Evolutionary conservation across 2,888 invertebrate genomes (phyloP).

Genomic region (Limnephilus marmoratus): DNA sequence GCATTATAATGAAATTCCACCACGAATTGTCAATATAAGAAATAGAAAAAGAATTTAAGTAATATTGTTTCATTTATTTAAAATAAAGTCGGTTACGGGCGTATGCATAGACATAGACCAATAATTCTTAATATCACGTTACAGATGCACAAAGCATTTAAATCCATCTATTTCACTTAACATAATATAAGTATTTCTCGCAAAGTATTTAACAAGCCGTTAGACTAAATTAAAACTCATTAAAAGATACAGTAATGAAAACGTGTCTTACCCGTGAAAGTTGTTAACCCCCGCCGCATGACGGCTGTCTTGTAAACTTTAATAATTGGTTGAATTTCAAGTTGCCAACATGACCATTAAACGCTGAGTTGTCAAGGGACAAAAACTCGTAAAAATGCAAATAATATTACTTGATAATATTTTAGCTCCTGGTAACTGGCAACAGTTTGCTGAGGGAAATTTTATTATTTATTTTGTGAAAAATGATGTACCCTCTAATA

Average conservation of each 20-base stretch:
- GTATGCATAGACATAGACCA: no score
- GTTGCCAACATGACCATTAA: background rate
- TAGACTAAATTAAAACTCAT: no score
- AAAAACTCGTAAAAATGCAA: slow-evolving; percentile 2
- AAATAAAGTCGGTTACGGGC: no score
- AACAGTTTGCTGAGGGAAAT: background rate
- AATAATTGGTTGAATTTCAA: background rate
- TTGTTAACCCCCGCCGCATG: background rate
- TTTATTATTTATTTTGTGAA: background rate
- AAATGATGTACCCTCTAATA: background rate
- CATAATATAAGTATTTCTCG: no score
- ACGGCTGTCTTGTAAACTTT: background rate
- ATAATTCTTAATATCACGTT: no score
- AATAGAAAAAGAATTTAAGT: no score
- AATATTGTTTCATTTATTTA: no score
- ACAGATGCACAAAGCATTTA: no score
- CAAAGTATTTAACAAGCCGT: no score
- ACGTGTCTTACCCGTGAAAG: background rate
- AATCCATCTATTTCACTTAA: no score
- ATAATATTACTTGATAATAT: background rate
- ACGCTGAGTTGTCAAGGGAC: background rate
- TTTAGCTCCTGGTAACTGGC: background rate
- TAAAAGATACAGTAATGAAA: background rate
- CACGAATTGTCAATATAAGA: no score
- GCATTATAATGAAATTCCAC: no score